phyloP scores from a whole-genome alignment of 2,113 vertebrate genomes.

The Chinchilla lanigera region DNA sequence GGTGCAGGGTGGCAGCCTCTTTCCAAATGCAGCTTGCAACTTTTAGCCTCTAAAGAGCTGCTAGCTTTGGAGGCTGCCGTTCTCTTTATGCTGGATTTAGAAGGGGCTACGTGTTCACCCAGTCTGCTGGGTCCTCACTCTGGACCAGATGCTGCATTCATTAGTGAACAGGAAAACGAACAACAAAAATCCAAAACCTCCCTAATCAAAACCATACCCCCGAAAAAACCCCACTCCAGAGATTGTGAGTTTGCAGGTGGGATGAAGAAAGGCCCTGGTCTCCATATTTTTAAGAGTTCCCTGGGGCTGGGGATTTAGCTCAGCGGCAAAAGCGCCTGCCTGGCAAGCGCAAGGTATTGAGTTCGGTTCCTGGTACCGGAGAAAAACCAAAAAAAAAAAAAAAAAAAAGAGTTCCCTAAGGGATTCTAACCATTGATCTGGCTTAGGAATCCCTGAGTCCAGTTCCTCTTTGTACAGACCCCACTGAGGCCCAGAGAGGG shows the following conservation, averaged over 20 bases:
- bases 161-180: neutral
- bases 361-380: too few species aligned
- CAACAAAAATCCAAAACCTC: neutral
- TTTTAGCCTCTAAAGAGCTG: neutral
- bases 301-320: too few species aligned
- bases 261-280: neutral
- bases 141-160: neutral
- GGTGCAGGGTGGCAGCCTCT: neutral
- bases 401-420: neutral
- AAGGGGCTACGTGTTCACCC: accelerated
- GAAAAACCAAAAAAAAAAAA: too few species aligned
- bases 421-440: neutral
- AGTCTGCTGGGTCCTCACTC: neutral
- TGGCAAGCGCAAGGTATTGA: too few species aligned
- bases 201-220: neutral
- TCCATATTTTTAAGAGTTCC: neutral
- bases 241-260: neutral
- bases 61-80: neutral
- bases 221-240: neutral
- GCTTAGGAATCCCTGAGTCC: neutral
- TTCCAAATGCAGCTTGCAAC: neutral
- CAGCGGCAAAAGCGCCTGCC: too few species aligned
- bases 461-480: neutral
- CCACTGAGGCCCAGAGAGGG: neutral
- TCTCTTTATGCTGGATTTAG: neutral